Evolutionary conservation across 2,113 vertebrate genomes (phyloP).

Genomic region (Circaetus gallicus): DNA sequence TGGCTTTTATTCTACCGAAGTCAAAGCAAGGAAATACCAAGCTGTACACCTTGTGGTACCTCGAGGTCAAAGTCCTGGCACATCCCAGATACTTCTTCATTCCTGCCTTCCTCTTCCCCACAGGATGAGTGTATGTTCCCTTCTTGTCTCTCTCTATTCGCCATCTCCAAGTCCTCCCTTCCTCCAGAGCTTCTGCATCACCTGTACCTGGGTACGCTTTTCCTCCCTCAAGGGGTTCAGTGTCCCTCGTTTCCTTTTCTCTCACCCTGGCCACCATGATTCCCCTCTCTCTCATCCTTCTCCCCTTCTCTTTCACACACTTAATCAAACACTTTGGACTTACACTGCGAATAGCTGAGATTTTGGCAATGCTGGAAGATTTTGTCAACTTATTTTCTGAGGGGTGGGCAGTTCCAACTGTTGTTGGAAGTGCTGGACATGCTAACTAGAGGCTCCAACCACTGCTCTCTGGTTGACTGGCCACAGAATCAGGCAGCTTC

Average conservation of each 20-base stretch:
- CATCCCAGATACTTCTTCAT: neutral
- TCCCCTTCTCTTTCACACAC: neutral
- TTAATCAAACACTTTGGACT: neutral
- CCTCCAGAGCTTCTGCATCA: neutral
- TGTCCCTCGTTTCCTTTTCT: neutral
- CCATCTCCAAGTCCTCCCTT: neutral
- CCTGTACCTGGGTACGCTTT: neutral
- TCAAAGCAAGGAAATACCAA: neutral
- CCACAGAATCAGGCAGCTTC: neutral
- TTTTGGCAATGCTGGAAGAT: neutral
- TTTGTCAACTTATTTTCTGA: neutral
- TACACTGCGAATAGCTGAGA: neutral
- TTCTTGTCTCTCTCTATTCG: neutral
- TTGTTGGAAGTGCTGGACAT: neutral
- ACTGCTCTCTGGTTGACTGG: neutral
- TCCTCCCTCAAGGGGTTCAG: neutral
- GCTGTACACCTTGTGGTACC: neutral
- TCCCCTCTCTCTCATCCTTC: neutral
- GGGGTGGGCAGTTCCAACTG: neutral
- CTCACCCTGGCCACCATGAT: accelerated
- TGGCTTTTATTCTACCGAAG: neutral
- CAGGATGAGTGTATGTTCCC: neutral
- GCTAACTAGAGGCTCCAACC: neutral
- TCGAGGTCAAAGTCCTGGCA: neutral
- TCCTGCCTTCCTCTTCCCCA: neutral